A percentile compares a stretch with the other conserved stretches of the same genome.
Conservation (phyloP, 2,888 invertebrate species). For the Meiosimyza decipiens region DNA sequence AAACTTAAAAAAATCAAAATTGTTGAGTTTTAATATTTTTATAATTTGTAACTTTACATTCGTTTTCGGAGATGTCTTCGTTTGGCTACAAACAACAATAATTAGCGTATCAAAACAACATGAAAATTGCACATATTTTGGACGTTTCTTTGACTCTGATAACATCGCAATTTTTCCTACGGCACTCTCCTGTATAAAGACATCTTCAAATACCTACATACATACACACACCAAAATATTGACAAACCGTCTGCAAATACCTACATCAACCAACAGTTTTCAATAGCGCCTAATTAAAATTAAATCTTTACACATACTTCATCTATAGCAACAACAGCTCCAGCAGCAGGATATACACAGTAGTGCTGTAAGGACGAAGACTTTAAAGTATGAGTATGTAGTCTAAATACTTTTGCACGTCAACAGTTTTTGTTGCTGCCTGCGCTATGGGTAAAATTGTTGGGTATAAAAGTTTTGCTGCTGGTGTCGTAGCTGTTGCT, state of each 20-base stretch:
- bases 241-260: not conserved
- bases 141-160: too few relatives aligned
- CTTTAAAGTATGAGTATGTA: not conserved
- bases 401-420: not conserved
- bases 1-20: too few relatives aligned
- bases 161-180: too few relatives aligned
- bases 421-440: not conserved
- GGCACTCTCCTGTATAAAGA: too few relatives aligned
- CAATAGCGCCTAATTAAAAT: slow-evolving; percentile 60
- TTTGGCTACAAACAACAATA: too few relatives aligned
- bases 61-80: too few relatives aligned
- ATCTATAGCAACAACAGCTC: not conserved
- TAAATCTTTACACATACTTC: slow-evolving; percentile 35
- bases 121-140: too few relatives aligned
- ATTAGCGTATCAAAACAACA: too few relatives aligned
- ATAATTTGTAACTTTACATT: too few relatives aligned
- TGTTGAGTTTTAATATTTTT: too few relatives aligned
- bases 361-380: too few relatives aligned
- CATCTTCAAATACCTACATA: not conserved
- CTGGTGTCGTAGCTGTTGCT: slow-evolving; percentile 9
- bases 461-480: not conserved
- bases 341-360: not conserved
- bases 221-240: not conserved
- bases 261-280: slow-evolving; percentile 18
- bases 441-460: slow-evolving; percentile 6